Base-by-base conservation (phyloP, 1,140 invertebrate species). In the Maconellicoccus hirsutus region DNA sequence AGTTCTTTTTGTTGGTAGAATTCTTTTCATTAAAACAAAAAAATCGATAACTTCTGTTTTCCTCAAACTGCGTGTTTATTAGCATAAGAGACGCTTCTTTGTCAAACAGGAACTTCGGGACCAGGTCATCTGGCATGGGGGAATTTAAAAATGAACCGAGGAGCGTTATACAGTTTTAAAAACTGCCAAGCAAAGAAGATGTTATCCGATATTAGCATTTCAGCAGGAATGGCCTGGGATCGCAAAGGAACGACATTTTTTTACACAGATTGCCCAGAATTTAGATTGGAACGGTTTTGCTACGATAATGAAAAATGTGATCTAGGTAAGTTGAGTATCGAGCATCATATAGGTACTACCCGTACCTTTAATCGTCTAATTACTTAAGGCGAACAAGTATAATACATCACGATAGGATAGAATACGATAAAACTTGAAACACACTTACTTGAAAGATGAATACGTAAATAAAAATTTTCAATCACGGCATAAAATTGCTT, bases 201-300 rank as follows among this genome's bases (percentile, higher is more conserved):
- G 61, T 12, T 66, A 16, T 26, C 10, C 10, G 19, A 66, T 25
- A 25, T 66, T 25, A 66, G 61, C 25, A 26, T 25, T 66, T 66
- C 61, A 10, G 61, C 22, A 6, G 61, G 61, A 66, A 66, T 66
- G 61, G 61, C 61, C 3, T 66, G 61, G 61, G 19, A 26, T 66
- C 8, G 25, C 10, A 66, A 23, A 6, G 61, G 16, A 22, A 66
- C 3, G 10, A 66, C 22, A 1, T 66, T 66, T 26, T 66, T 25
- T 26, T 66, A 25, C 61, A 66, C 25, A 66, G 61, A 66, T 66
- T 66, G 10, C 16, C 22, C 61, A 6, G 61, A 66, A 66, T 26
- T 8, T 66, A 10, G 61, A 23, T 12, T 66, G 8, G 61, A 66
- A 26, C 3, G 61, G 19, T 66, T 16, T 19, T 66, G 61, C 16